Conservation (phyloP, 2,888 invertebrate genomes). For the Drosophila stalkeri region DNA sequence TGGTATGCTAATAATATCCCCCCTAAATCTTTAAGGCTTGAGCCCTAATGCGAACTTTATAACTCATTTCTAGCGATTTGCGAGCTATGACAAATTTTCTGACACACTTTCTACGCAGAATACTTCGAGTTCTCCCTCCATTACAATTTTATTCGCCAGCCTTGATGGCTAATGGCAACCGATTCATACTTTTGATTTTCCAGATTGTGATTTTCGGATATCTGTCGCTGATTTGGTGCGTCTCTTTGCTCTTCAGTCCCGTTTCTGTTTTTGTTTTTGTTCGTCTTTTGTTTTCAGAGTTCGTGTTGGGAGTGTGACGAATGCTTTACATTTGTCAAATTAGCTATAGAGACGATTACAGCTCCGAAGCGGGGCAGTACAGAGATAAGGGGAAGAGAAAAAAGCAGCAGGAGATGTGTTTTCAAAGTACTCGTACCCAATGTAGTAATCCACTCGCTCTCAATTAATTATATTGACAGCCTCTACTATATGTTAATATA, state of each 20-base stretch:
- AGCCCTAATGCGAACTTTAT: constrained; percentile 60
- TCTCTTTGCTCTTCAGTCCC: not conserved
- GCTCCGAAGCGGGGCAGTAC: constrained; percentile 26
- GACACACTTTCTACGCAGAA: constrained; percentile 1
- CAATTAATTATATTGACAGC: constrained; percentile 66
- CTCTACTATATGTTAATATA: not conserved
- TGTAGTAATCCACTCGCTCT: constrained; percentile 63
- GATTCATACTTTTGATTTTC: constrained; percentile 74
- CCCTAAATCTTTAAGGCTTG: constrained; percentile 66
- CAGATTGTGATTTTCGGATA: constrained; percentile 61
- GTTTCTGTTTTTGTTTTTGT: constrained; percentile 1
- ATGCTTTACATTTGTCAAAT: constrained; percentile 75
- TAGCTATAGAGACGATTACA: constrained; percentile 58
- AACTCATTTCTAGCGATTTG: constrained; percentile 67
- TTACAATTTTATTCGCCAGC: constrained; percentile 28
- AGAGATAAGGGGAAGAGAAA: not conserved
- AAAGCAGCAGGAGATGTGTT: constrained; percentile 10
- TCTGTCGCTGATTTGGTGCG: constrained; percentile 14
- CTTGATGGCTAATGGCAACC: constrained; percentile 56
- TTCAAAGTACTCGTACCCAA: constrained; percentile 34
- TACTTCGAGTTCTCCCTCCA: not conserved
- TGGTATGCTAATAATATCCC: constrained; percentile 32
- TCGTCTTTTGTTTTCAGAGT: not conserved
- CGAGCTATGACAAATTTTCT: constrained; percentile 11
- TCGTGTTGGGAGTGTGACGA: constrained; percentile 54